Percentiles rank a stretch among this genome's conserved stretches.
phyloP scores from a whole-genome alignment of 92 coral and sea anemone genomes.

The Parazoanthus swiftii region DNA sequence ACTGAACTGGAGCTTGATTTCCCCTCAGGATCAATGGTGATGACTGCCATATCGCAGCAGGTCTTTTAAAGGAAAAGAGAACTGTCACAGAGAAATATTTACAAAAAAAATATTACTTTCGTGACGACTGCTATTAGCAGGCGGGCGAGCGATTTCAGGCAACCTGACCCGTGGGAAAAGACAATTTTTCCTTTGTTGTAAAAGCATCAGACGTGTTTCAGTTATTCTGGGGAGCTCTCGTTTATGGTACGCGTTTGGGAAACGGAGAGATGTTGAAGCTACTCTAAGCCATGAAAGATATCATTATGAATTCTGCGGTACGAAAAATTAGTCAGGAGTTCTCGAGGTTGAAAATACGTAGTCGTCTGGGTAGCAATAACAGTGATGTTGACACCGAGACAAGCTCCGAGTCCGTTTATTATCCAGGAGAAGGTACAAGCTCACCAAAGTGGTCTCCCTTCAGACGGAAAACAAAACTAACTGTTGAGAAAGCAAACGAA shows the following conservation, averaged over 20 bases:
- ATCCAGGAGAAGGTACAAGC: slow-evolving; percentile 24
- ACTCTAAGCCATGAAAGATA: slow-evolving; percentile 17
- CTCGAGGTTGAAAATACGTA: slow-evolving; percentile 29
- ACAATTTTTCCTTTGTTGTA: background rate
- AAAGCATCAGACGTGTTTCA: slow-evolving; percentile 28
- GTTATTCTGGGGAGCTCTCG: background rate
- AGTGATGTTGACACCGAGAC: slow-evolving; percentile 19
- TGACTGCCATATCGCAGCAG: slow-evolving; percentile 34
- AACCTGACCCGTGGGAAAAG: slow-evolving; percentile 21
- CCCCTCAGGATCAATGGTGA: slow-evolving; percentile 20
- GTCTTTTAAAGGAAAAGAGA: slow-evolving; percentile 14
- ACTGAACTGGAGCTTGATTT: background rate
- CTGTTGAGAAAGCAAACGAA: slow-evolving; percentile 20
- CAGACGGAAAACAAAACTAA: slow-evolving; percentile 22
- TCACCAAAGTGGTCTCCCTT: slow-evolving; percentile 37
- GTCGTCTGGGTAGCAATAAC: slow-evolving; percentile 16
- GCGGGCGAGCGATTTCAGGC: background rate
- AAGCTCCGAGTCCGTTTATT: slow-evolving; percentile 29
- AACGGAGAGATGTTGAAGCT: background rate
- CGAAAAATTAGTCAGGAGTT: slow-evolving; percentile 43
- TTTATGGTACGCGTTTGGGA: background rate
- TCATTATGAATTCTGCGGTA: slow-evolving; percentile 39
- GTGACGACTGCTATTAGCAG: slow-evolving; percentile 20
- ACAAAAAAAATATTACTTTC: background rate
- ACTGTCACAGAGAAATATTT: background rate